phyloP scores from a whole-genome alignment of 64 coral and sea anemone species.

The Trachythela sp. region DNA sequence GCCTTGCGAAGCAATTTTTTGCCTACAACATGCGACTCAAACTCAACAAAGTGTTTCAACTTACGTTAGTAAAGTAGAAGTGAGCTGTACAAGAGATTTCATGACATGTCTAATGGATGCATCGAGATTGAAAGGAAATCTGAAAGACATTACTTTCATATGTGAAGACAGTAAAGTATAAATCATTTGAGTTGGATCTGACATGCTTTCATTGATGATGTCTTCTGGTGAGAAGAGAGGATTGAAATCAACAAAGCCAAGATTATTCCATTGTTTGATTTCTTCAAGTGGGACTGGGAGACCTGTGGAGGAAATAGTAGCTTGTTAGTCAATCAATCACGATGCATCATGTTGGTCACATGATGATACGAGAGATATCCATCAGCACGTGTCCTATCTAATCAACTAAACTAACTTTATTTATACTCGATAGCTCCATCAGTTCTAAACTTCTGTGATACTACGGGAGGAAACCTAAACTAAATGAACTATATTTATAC shows the following conservation, averaged over 20 bases:
- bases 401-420: no score
- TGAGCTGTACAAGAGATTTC: slow-evolving; percentile 70
- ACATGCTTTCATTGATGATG: slow-evolving; percentile 28
- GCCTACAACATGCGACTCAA: no score
- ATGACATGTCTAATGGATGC: slow-evolving; percentile 76
- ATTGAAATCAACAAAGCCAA: slow-evolving; percentile 58
- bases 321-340: no score
- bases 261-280: slow-evolving; percentile 76
- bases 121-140: slow-evolving; percentile 58
- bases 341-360: no score
- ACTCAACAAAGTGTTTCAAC: slow-evolving; percentile 20
- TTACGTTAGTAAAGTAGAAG: slow-evolving; percentile 69
- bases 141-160: slow-evolving; percentile 66
- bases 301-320: neutral
- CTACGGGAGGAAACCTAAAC: no score
- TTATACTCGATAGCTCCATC: no score
- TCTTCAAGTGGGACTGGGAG: neutral
- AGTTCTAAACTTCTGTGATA: no score
- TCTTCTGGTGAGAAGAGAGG: slow-evolving; percentile 32
- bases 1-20: no score
- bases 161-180: slow-evolving; percentile 72
- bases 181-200: slow-evolving; percentile 53
- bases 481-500: no score
- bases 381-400: no score
- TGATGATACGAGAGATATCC: no score